These are phyloP conservation scores for Paraescarpia echinospica DNA, from an alignment of 1,140 invertebrate species.

Conservation along the genomic window DNA sequence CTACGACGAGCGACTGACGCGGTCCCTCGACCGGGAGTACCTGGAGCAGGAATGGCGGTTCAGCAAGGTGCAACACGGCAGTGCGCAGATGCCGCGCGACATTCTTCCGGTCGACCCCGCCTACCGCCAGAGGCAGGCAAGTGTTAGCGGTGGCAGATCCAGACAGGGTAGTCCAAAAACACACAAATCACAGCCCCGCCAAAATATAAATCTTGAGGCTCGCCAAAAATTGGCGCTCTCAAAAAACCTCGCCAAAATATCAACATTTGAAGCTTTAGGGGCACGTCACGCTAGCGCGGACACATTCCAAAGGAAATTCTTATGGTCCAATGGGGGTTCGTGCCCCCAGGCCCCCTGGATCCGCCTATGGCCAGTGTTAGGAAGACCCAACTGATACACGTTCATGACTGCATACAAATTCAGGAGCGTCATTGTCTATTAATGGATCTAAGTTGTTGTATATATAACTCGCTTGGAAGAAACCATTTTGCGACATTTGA, in stretches of 20 bases:
- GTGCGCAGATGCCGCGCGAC: slow-evolving; percentile 8
- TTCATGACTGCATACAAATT: background rate
- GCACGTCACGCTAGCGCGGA: too few species aligned
- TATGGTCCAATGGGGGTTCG: too few species aligned
- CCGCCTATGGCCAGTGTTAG: too few species aligned
- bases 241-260: too few species aligned
- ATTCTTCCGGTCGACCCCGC: slow-evolving; percentile 10
- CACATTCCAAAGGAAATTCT: too few species aligned
- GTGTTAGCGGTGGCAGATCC: background rate
- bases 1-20: slow-evolving; percentile 23
- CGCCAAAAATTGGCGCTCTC: too few species aligned
- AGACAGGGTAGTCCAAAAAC: too few species aligned
- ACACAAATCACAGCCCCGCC: too few species aligned
- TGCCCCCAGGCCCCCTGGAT: too few species aligned
- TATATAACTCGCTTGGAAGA: background rate
- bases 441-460: background rate
- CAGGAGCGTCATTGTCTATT: background rate
- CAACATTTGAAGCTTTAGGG: too few species aligned
- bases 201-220: too few species aligned
- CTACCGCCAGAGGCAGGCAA: background rate
- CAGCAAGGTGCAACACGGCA: slow-evolving; percentile 20
- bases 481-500: background rate
- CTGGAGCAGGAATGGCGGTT: slow-evolving; percentile 14
- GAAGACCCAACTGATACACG: too few species aligned
- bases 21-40: slow-evolving; percentile 9